phyloP scores from a whole-genome alignment of 2,888 invertebrate species.

The Bembecia ichneumoniformis region DNA sequence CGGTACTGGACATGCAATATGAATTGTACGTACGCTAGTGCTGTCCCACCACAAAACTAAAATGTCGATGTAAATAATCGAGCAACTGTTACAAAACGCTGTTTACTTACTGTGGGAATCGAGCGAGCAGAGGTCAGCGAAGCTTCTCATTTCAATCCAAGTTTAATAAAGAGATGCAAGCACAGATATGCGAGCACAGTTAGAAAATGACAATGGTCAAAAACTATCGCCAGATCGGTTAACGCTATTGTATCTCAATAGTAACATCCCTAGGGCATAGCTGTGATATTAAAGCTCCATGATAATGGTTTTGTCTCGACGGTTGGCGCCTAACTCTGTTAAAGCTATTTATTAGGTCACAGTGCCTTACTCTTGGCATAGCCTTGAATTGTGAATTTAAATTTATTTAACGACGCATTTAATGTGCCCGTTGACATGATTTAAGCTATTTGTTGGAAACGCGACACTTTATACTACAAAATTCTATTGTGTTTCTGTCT shows the following conservation, averaged over 20 bases:
- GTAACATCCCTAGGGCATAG: constrained; percentile 28
- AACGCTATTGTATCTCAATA: constrained; percentile 18
- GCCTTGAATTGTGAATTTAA: constrained; percentile 12
- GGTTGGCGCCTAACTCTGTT: constrained; percentile 27
- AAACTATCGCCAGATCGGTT: constrained; percentile 11
- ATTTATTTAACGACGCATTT: constrained; percentile 10
- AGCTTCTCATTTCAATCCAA: constrained; percentile 5
- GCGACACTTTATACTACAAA: not conserved
- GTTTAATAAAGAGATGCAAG: constrained; percentile 7
- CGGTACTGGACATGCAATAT: constrained; percentile 59
- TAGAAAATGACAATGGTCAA: constrained; percentile 12
- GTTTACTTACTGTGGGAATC: constrained; percentile 35
- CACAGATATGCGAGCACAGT: constrained; percentile 11
- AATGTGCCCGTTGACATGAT: constrained; percentile 8
- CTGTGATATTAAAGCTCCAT: constrained; percentile 3
- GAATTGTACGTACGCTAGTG: constrained; percentile 46
- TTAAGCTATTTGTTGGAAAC: constrained; percentile 1
- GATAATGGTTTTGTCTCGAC: constrained; percentile 39
- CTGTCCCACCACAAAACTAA: constrained; percentile 19
- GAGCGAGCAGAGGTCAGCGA: constrained; percentile 8
- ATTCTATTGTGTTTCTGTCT: not conserved
- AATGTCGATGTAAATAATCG: constrained; percentile 37
- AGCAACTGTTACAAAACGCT: constrained; percentile 15
- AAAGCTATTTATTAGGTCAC: constrained; percentile 8
- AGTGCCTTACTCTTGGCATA: constrained; percentile 1